Conservation (phyloP, 2,888 invertebrate species). For the Pseudococcus viburni region DNA sequence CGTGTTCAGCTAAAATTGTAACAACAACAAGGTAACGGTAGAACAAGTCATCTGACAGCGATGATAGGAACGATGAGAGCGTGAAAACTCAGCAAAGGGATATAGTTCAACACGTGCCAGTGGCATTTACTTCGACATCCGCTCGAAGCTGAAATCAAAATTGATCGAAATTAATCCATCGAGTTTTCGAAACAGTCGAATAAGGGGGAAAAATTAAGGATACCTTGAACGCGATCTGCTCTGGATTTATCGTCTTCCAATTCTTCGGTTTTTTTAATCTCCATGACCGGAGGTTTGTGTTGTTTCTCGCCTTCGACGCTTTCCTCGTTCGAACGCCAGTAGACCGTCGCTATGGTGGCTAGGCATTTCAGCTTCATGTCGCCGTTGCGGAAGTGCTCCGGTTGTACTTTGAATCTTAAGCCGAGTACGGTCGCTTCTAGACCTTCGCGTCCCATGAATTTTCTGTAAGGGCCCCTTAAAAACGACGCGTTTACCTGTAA, state of each 20-base stretch:
- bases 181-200: no score
- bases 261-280: slow-evolving; percentile 81
- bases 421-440: slow-evolving; percentile 84
- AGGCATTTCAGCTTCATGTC: slow-evolving; percentile 91
- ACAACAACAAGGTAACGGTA: slow-evolving; percentile 53
- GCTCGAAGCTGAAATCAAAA: slow-evolving; percentile 50
- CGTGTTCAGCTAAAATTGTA: slow-evolving; percentile 29
- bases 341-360: slow-evolving; percentile 88
- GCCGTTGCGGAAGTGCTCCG: slow-evolving; percentile 85
- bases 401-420: slow-evolving; percentile 85
- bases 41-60: slow-evolving; percentile 60
- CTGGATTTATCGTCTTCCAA: slow-evolving; percentile 75
- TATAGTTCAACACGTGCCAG: slow-evolving; percentile 50
- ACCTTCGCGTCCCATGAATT: slow-evolving; percentile 76
- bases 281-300: slow-evolving; percentile 80
- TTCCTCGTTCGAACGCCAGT: slow-evolving; percentile 90
- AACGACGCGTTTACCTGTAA: slow-evolving; percentile 69
- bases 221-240: slow-evolving; percentile 83
- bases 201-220: not conserved
- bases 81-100: slow-evolving; percentile 56
- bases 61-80: slow-evolving; percentile 61
- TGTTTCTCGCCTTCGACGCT: slow-evolving; percentile 85
- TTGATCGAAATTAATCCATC: not conserved
- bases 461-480: slow-evolving; percentile 73
- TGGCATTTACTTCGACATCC: slow-evolving; percentile 56